Evolutionary conservation across 2,888 invertebrate genomes (phyloP).

Genomic region (Pandemis heparana): DNA sequence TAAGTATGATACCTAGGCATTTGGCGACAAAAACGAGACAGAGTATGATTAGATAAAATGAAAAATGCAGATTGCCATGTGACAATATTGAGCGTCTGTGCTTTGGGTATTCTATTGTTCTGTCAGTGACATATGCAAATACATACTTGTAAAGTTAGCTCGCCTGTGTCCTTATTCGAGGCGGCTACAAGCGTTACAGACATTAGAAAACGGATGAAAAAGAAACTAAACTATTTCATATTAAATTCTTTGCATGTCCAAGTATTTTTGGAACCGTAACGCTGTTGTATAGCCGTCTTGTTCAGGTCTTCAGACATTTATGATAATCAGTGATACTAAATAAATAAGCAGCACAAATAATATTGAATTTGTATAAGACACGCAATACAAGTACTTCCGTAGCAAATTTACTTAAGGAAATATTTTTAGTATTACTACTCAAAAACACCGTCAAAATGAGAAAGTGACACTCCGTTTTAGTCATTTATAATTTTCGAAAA

Average conservation of each 20-base stretch:
- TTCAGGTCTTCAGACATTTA: background rate
- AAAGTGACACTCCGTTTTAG: constrained; percentile 25
- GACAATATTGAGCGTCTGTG: too few species aligned
- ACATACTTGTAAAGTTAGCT: background rate
- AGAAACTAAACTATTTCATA: too few species aligned
- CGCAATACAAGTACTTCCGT: constrained; percentile 30
- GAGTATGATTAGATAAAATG: too few species aligned
- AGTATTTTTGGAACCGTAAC: background rate
- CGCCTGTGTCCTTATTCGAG: background rate
- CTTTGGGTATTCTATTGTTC: too few species aligned
- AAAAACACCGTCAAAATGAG: constrained; percentile 31
- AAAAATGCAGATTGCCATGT: too few species aligned
- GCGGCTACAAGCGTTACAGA: background rate
- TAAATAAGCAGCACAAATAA: constrained; percentile 32
- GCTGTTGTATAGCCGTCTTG: background rate
- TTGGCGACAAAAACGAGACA: too few species aligned
- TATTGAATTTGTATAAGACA: constrained; percentile 31
- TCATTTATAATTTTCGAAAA: background rate
- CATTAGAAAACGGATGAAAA: too few species aligned
- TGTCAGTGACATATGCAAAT: background rate
- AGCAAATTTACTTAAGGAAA: constrained; percentile 19
- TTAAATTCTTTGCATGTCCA: too few species aligned
- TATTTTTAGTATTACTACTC: constrained; percentile 28
- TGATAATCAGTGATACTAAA: constrained; percentile 37
- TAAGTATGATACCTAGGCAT: too few species aligned